Evolutionary conservation across 2,888 invertebrate genomes (phyloP).

Genomic region (Tanytarsus gracilentus): DNA sequence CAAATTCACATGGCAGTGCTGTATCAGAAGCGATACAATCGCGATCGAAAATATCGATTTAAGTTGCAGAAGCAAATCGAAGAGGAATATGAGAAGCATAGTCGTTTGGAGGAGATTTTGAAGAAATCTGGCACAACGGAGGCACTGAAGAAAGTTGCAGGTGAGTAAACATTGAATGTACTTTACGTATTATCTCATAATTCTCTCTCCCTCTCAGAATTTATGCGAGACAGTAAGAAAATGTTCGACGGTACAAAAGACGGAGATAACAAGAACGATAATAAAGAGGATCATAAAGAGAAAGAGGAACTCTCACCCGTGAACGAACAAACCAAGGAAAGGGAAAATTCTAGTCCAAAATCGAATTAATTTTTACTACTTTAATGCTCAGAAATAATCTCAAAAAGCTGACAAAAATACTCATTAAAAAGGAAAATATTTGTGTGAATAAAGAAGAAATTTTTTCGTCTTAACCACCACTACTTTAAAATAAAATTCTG

Average conservation of each 20-base stretch:
- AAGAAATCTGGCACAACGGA: slow-evolving; percentile 26
- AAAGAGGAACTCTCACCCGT: not conserved
- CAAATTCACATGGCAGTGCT: slow-evolving; percentile 9
- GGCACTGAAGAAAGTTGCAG: slow-evolving; percentile 14
- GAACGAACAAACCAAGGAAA: slow-evolving; percentile 23
- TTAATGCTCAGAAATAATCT: no score
- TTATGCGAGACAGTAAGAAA: slow-evolving; percentile 19
- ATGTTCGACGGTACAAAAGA: not conserved
- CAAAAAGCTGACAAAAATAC: no score
- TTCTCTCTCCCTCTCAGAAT: slow-evolving; percentile 10
- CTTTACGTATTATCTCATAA: no score
- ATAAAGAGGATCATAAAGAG: slow-evolving; percentile 15
- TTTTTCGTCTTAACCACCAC: not conserved
- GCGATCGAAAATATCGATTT: slow-evolving; percentile 28
- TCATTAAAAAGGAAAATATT: not conserved
- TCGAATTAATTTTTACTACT: slow-evolving; percentile 17
- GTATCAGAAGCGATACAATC: slow-evolving; percentile 28
- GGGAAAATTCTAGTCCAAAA: slow-evolving; percentile 27
- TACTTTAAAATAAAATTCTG: no score
- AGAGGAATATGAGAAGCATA: slow-evolving; percentile 26
- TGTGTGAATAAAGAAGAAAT: not conserved
- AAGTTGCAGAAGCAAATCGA: slow-evolving; percentile 26
- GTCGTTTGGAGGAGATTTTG: slow-evolving; percentile 22
- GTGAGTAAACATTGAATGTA: slow-evolving; percentile 15
- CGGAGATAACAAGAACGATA: not conserved